A percentile compares a stretch with the other conserved stretches of the same genome.
Evolutionary conservation across 1,140 invertebrate genomes (phyloP).

Genomic region (Eufriesea mexicana): DNA sequence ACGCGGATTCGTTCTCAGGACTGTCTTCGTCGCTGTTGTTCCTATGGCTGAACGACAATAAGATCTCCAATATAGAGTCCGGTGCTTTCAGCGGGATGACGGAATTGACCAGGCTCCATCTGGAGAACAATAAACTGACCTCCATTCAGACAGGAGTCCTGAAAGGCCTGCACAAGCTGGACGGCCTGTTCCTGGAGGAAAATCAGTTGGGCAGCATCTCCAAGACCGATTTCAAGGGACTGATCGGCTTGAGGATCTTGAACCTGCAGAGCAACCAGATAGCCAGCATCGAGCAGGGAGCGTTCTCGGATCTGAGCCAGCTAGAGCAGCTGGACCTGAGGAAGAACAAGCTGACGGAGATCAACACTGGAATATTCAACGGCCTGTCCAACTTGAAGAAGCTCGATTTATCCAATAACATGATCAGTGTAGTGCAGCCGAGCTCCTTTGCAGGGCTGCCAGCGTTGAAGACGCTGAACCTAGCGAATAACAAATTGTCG

Average conservation of each 20-base stretch:
- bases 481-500: constrained; percentile 1
- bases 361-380: constrained; percentile 11
- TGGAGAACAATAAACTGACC: constrained; percentile 49
- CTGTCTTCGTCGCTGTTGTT: constrained; percentile 21
- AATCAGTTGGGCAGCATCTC: constrained; percentile 46
- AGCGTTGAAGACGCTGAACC: constrained; percentile 6
- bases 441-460: constrained; percentile 17
- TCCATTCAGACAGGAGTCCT: constrained; percentile 10
- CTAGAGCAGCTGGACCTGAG: constrained; percentile 34
- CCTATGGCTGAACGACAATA: constrained; percentile 57
- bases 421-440: constrained; percentile 18
- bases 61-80: constrained; percentile 40
- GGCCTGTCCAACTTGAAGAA: constrained; percentile 33
- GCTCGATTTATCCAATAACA: constrained; percentile 32
- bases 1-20: constrained; percentile 32
- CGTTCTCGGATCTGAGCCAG: constrained; percentile 33
- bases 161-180: constrained; percentile 44
- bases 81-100: constrained; percentile 36
- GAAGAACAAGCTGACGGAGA: constrained; percentile 29
- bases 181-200: constrained; percentile 45
- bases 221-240: constrained; percentile 15
- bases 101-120: constrained; percentile 36
- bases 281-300: constrained; percentile 5
- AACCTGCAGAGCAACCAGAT: constrained; percentile 52
- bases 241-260: constrained; percentile 43